Evolutionary conservation across 2,113 vertebrate species (phyloP), one percentile per base, ranked within the genome.

Genomic region (Dolichotis patagonum): DNA sequence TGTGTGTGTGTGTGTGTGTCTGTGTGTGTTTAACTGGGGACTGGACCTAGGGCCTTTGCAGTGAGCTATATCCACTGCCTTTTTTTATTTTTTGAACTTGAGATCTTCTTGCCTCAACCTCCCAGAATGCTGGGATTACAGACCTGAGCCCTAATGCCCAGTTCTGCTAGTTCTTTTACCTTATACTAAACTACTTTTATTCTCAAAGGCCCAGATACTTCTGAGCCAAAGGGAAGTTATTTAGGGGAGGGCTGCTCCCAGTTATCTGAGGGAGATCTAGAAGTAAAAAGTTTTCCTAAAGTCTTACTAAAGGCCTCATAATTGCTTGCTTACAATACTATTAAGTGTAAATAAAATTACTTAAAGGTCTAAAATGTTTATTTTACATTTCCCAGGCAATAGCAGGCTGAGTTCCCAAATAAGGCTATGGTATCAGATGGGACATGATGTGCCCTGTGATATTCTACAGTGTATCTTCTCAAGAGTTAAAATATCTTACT

Each of bases 351-450:
- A 81, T 93, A 46, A 85, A 90, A 94, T 96, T 85, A 78, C 52
- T 88, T 84, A 71, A 73, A 94, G 67, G n/a, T 88, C 80, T 87
- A 85, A 84, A 93, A 38, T 73, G 65, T 95, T 96, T 12, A 69
- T 90, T 96, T 86, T 38, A 52, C 3, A 81, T 81, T 38, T 11
- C 43, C 62, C 32, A 26, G 49, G 16, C 28, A 80, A 81, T 26
- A 89, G 87, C 30, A 58, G 84, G 60, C 67, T 65, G 16, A 52
- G 38, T 35, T 77, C 10, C 22, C n/a, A 82, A 90, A 46, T 67
- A 60, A 73, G 17, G 24, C 26, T 86, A 67, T 89, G 52, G 26
- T 60, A 69, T 30, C 71, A 82, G 85, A 46, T 16, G 30, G 75
- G 75, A 63, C 4, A 0, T 0, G n/a, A 49, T 67, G 84, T 49